Evolutionary conservation across 2,888 invertebrate species (phyloP).

Genomic region (Sceliomorpha sp.): DNA sequence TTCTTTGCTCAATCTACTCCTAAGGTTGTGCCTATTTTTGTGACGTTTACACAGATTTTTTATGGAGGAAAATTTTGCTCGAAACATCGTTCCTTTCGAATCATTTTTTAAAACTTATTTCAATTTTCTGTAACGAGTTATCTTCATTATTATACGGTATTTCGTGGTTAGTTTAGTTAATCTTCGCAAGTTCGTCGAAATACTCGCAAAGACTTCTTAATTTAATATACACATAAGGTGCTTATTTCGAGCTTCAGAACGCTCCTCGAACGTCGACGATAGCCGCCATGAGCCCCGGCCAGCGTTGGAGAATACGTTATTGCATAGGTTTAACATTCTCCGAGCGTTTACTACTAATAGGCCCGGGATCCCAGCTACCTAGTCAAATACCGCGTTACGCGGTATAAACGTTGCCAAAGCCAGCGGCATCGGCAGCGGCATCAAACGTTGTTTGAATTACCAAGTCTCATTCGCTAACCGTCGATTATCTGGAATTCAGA

Average conservation of each 20-base stretch:
- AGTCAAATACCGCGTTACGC: conserved; percentile 47
- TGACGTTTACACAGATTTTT: too few relatives aligned
- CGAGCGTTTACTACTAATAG: conserved; percentile 59
- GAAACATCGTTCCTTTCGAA: too few relatives aligned
- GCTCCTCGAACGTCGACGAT: neutral
- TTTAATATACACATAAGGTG: neutral
- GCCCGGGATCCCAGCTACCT: conserved; percentile 31
- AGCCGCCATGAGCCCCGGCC: conserved; percentile 5
- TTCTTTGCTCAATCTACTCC: too few relatives aligned
- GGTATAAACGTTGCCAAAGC: conserved; percentile 63
- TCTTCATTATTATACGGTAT: too few relatives aligned
- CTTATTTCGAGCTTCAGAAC: neutral
- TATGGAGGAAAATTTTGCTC: too few relatives aligned
- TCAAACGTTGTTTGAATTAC: conserved; percentile 71
- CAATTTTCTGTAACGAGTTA: too few relatives aligned
- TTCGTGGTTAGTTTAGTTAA: too few relatives aligned
- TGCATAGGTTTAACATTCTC: conserved; percentile 62
- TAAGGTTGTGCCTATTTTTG: too few relatives aligned
- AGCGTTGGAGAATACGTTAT: conserved; percentile 54
- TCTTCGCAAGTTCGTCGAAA: too few relatives aligned
- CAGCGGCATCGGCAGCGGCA: conserved; percentile 37
- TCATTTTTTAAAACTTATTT: too few relatives aligned
- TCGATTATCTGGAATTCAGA: conserved; percentile 57
- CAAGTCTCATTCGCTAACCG: conserved; percentile 65
- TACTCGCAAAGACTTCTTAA: conserved; percentile 3